Evolutionary conservation across 2,113 vertebrate genomes (phyloP).

Genomic region (Pithys albifrons): DNA sequence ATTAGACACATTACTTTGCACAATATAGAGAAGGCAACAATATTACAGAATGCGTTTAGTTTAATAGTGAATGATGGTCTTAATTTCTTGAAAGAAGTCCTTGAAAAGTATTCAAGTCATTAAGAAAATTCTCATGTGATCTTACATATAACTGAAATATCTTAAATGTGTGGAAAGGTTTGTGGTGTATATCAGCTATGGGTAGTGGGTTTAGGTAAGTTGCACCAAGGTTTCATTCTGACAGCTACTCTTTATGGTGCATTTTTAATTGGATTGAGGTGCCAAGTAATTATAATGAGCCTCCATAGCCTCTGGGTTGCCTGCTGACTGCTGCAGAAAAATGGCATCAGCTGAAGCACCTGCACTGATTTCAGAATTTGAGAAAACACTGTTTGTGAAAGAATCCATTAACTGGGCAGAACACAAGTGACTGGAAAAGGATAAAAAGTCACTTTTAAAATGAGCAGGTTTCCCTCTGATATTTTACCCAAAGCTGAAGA

Average conservation of each 20-base stretch:
- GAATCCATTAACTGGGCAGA: neutral
- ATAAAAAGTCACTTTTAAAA: neutral
- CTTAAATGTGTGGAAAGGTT: neutral
- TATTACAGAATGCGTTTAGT: neutral
- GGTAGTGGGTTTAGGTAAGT: neutral
- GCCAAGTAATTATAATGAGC: constrained; percentile 41
- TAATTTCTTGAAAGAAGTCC: neutral
- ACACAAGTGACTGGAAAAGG: neutral
- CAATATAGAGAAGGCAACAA: neutral
- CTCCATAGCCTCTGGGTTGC: neutral
- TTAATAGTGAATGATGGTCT: neutral
- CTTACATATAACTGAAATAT: neutral
- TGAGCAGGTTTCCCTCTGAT: neutral
- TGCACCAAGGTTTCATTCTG: neutral
- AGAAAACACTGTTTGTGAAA: neutral
- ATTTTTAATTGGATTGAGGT: neutral
- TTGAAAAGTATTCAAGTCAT: neutral
- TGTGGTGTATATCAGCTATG: neutral
- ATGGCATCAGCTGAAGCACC: neutral
- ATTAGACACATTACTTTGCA: neutral
- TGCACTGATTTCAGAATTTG: neutral
- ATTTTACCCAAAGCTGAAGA: neutral
- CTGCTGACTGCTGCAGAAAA: neutral
- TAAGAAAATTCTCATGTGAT: neutral
- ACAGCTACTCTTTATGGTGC: neutral